Evolutionary conservation across 2,797 vertebrate species (phyloP).

Genomic region (Urosaurus nigricauda): DNA sequence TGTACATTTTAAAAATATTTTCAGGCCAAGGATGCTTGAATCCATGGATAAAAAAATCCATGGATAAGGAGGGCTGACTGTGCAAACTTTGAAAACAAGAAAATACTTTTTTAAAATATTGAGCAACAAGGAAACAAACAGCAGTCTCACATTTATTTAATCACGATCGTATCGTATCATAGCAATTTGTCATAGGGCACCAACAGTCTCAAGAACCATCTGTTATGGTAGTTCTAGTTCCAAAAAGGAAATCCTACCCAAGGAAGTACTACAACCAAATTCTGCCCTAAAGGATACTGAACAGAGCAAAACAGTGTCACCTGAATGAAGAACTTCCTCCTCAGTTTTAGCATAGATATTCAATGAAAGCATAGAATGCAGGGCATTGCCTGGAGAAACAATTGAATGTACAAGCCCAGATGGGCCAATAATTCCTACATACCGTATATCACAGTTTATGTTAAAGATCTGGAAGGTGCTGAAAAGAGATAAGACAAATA

Average conservation of each 20-base stretch:
- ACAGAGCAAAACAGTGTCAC: background rate
- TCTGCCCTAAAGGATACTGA: background rate
- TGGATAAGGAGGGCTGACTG: too few species aligned
- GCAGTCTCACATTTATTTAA: background rate
- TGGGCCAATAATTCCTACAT: background rate
- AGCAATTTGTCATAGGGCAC: background rate
- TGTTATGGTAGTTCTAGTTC: background rate
- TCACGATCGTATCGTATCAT: background rate
- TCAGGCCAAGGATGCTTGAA: too few species aligned
- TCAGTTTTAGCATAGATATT: background rate
- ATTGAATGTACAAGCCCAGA: background rate
- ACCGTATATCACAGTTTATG: background rate
- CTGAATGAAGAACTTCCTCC: background rate
- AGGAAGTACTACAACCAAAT: background rate
- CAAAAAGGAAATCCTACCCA: background rate
- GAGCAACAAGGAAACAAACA: background rate
- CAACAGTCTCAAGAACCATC: background rate
- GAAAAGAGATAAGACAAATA: too few species aligned
- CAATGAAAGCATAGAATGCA: background rate
- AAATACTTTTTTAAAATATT: background rate
- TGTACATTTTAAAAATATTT: too few species aligned
- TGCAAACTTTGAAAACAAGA: background rate
- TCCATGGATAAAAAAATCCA: too few species aligned
- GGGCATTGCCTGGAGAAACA: background rate
- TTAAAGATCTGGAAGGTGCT: background rate